These are phyloP conservation scores for Saccostrea echinata DNA, from an alignment of 1,140 invertebrate species.

Conservation along the genomic window DNA sequence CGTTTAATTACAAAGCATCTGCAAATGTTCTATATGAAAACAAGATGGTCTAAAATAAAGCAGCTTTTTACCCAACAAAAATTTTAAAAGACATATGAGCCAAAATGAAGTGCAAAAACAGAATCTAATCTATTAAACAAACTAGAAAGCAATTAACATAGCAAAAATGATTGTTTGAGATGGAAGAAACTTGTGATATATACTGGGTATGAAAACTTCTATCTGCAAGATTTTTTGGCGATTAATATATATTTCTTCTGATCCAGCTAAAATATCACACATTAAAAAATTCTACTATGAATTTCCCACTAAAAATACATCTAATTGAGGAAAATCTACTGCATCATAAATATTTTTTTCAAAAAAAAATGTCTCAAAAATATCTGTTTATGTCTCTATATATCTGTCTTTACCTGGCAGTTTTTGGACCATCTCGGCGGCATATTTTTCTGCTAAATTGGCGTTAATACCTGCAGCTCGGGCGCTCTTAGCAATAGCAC, in stretches of 20 bases:
- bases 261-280: too few species aligned
- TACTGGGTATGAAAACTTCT: too few species aligned
- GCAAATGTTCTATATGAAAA: not conserved
- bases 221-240: too few species aligned
- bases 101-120: not conserved
- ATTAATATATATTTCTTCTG: too few species aligned
- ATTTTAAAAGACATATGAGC: not conserved
- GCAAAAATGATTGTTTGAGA: constrained; percentile 6
- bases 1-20: not conserved
- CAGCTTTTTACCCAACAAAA: not conserved
- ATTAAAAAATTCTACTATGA: not conserved
- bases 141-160: not conserved
- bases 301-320: not conserved
- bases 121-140: not conserved
- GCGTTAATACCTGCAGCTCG: constrained; percentile 67
- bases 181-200: not conserved
- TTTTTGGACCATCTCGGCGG: constrained; percentile 56
- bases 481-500: constrained; percentile 73
- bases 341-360: not conserved
- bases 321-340: not conserved
- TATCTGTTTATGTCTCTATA: not conserved
- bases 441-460: constrained; percentile 67
- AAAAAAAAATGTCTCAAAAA: not conserved
- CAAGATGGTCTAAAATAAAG: not conserved
- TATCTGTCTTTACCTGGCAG: constrained; percentile 65